Evolutionary conservation across 2,113 vertebrate species (phyloP).

Genomic region (Mixornis gularis): DNA sequence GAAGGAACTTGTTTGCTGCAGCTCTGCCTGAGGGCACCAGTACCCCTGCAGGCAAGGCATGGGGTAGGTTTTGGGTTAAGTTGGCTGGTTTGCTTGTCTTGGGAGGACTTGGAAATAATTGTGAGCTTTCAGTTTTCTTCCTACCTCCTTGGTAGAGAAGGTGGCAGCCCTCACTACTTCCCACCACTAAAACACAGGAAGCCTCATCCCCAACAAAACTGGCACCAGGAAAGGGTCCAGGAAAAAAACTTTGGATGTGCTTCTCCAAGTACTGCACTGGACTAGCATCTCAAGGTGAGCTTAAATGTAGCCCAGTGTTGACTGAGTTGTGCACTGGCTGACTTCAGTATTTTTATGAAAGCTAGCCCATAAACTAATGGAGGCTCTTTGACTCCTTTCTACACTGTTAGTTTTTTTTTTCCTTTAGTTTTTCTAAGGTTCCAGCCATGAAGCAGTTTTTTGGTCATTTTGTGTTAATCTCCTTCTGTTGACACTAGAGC

Average conservation of each 20-base stretch:
- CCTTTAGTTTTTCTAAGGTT: background rate
- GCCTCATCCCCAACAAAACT: background rate
- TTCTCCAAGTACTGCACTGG: background rate
- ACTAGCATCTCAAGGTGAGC: background rate
- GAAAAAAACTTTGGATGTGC: background rate
- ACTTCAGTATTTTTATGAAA: background rate
- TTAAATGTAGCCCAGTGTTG: background rate
- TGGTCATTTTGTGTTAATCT: background rate
- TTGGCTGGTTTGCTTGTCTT: background rate
- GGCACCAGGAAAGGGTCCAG: background rate
- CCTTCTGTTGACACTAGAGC: slow-evolving; percentile 10
- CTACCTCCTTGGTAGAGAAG: background rate
- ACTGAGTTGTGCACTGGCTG: background rate
- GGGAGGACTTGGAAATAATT: background rate
- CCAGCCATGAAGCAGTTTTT: background rate
- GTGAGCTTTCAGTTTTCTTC: background rate
- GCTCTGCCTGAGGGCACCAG: background rate
- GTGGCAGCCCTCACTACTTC: background rate
- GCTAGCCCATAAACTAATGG: background rate
- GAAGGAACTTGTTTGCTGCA: background rate
- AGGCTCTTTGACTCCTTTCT: background rate
- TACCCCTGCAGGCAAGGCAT: background rate
- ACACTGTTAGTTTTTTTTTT: background rate
- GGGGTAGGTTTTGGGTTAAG: background rate
- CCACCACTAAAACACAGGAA: background rate